Percentiles rank a stretch among this genome's conserved stretches.
phyloP scores from a whole-genome alignment of 2,113 vertebrate genomes.

The Apteryx owenii region DNA sequence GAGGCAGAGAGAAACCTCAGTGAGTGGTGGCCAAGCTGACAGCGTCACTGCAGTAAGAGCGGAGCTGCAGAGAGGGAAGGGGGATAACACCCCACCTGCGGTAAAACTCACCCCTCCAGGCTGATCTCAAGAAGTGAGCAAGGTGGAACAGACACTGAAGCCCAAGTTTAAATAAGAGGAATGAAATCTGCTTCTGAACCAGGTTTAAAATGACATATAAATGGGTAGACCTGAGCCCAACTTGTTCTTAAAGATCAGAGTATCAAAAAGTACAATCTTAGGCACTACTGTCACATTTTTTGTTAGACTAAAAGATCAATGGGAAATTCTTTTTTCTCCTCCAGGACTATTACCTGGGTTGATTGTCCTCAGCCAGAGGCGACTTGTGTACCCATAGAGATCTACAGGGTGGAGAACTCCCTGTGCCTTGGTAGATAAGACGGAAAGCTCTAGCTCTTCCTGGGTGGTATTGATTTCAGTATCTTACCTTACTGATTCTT shows the following conservation, averaged over 20 bases:
- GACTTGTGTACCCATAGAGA: neutral
- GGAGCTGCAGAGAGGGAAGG: too few relatives aligned
- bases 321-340: neutral
- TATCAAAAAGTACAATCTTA: neutral
- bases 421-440: fast-evolving
- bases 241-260: neutral
- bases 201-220: neutral
- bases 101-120: neutral
- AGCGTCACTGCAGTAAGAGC: too few relatives aligned
- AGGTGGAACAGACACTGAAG: neutral
- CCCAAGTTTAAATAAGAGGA: neutral
- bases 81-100: neutral
- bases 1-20: neutral
- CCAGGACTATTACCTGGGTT: neutral
- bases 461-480: conserved; percentile 36
- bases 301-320: neutral
- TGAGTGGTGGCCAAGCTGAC: neutral
- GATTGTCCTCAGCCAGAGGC: neutral
- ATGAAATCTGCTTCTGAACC: neutral
- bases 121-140: neutral
- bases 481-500: neutral
- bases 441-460: neutral
- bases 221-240: neutral
- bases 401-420: neutral
- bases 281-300: neutral